phyloP scores from a whole-genome alignment of 2,113 vertebrate genomes.

The Scytalopus superciliaris region DNA sequence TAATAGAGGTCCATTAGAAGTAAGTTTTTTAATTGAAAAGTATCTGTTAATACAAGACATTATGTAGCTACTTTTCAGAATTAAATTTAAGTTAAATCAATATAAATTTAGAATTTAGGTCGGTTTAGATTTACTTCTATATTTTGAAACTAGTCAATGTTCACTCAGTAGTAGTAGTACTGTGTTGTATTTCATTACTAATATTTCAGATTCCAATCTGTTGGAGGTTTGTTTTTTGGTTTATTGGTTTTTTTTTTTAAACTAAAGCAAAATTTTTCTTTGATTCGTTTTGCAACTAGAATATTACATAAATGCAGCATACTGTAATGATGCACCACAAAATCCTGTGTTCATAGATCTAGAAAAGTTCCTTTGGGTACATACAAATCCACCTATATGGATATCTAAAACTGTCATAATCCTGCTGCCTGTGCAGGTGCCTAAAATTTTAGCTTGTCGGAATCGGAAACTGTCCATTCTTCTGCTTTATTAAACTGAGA shows the following conservation, averaged over 20 bases:
- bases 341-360: background rate
- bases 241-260: too few relatives aligned
- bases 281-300: background rate
- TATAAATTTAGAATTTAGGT: background rate
- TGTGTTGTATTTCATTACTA: background rate
- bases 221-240: background rate
- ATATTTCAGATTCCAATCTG: background rate
- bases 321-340: background rate
- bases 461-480: background rate
- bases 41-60: background rate
- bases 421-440: background rate
- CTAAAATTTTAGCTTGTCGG: background rate
- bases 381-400: background rate
- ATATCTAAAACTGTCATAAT: background rate
- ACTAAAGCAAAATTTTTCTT: background rate
- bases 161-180: background rate
- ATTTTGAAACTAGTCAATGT: background rate
- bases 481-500: background rate
- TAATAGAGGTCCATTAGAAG: background rate
- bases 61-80: background rate
- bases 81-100: background rate
- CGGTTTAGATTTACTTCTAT: background rate
- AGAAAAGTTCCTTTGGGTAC: background rate
- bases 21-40: background rate
- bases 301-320: background rate